Conservation (phyloP, 2,888 invertebrate species). For the Hemithea aestivaria region DNA sequence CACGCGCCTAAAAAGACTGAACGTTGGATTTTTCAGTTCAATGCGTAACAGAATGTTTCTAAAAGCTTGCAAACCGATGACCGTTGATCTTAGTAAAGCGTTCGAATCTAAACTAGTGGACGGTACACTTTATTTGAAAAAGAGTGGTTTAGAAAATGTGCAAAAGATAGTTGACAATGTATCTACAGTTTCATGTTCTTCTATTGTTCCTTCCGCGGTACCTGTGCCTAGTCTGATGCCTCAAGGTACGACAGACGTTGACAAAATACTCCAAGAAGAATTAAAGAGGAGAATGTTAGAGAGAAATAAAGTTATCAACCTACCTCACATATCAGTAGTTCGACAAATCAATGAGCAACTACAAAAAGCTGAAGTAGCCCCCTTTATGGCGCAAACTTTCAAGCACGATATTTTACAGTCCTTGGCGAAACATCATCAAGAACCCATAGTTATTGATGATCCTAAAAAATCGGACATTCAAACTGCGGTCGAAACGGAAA, state of each 20-base stretch:
- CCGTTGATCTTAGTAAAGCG: constrained; percentile 58
- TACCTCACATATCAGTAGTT: constrained; percentile 54
- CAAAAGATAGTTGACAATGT: constrained; percentile 8
- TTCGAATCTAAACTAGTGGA: constrained; percentile 56
- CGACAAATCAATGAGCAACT: constrained; percentile 56
- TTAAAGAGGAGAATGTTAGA: constrained; percentile 29
- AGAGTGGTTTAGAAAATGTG: constrained; percentile 3
- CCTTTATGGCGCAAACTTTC: constrained; percentile 37
- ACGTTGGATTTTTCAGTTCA: constrained; percentile 53
- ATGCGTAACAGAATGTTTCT: constrained; percentile 50
- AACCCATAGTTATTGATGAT: too few species aligned
- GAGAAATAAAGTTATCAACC: constrained; percentile 50
- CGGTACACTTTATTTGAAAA: constrained; percentile 43
- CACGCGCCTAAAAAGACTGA: constrained; percentile 56
- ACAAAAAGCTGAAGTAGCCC: constrained; percentile 57
- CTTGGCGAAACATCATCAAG: too few species aligned
- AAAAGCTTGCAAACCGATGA: constrained; percentile 56
- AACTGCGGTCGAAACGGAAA: too few species aligned
- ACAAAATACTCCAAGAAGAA: constrained; percentile 19
- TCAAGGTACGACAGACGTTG: constrained; percentile 24
- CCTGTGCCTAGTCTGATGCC: constrained; percentile 45
- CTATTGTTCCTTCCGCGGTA: constrained; percentile 46
- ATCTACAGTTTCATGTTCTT: constrained; percentile 13
- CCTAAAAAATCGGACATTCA: too few species aligned
- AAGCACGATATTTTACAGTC: neutral